phyloP scores from a whole-genome alignment of 30 jellyfish, hydroid and myxozoan genomes.

The Sanderia malayensis region DNA sequence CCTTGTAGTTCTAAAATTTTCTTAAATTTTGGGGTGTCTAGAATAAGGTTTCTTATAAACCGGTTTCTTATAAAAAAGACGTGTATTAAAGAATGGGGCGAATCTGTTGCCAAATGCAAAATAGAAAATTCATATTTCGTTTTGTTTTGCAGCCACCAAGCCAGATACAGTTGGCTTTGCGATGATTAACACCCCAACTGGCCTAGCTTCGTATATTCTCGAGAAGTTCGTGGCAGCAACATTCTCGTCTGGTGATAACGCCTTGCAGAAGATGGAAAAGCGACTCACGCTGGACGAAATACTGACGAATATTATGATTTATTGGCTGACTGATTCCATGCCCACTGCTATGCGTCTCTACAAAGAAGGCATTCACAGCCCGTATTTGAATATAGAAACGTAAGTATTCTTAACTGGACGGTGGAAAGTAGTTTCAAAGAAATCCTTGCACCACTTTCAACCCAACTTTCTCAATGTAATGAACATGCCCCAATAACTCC shows the following conservation, averaged over 20 bases:
- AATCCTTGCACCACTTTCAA: too few species aligned
- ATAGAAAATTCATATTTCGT: too few species aligned
- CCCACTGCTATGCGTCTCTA: constrained; percentile 58
- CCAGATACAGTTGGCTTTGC: constrained; percentile 67
- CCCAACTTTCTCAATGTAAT: too few species aligned
- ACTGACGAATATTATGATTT: constrained; percentile 59
- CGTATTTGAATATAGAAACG: constrained; percentile 1
- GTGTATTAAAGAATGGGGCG: too few species aligned
- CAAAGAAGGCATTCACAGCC: constrained; percentile 28
- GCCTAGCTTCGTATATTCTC: constrained; percentile 55
- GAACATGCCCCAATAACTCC: too few species aligned
- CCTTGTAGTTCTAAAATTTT: too few species aligned
- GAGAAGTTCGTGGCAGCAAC: constrained; percentile 43
- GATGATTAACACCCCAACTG: constrained; percentile 60
- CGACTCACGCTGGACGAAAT: constrained; percentile 48
- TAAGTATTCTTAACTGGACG: too few species aligned
- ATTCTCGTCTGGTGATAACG: constrained; percentile 14
- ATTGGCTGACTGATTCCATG: constrained; percentile 54
- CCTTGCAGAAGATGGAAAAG: constrained; percentile 8
- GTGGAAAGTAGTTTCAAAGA: too few species aligned
- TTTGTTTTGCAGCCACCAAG: constrained; percentile 45
- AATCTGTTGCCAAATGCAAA: too few species aligned
- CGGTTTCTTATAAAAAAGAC: too few species aligned
- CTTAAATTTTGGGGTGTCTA: too few species aligned
- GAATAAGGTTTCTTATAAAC: too few species aligned